Percentiles rank a stretch among this genome's conserved stretches.
Conservation (phyloP, 2,797 vertebrate species). For the Trichosurus vulpecula region DNA sequence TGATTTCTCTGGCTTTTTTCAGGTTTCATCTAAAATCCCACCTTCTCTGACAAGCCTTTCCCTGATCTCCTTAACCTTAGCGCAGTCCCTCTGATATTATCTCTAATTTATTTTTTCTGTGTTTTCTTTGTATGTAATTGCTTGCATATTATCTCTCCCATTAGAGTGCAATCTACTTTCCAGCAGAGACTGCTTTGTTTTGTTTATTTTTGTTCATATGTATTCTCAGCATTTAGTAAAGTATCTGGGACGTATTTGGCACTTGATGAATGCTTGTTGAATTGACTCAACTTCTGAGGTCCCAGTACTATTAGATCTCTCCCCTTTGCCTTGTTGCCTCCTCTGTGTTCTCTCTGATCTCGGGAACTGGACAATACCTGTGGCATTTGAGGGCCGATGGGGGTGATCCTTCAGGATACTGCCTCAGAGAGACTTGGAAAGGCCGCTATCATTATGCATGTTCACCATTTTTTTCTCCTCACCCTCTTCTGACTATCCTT, state of each 20-base stretch:
- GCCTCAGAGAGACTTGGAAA: not conserved
- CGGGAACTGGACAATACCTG: not conserved
- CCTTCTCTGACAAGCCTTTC: not conserved
- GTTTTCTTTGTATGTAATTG: not conserved
- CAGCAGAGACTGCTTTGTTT: not conserved
- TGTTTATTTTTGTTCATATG: not conserved
- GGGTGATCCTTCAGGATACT: not conserved
- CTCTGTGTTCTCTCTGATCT: not conserved
- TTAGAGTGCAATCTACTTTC: not conserved
- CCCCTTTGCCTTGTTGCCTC: not conserved
- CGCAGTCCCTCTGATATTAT: not conserved
- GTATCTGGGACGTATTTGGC: not conserved
- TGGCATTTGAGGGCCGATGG: not conserved
- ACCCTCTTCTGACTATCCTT: not conserved
- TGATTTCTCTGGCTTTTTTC: not conserved
- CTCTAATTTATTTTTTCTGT: not conserved
- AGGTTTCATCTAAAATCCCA: not conserved
- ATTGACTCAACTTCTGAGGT: not conserved
- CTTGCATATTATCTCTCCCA: not conserved
- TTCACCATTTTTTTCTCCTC: not conserved
- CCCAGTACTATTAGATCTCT: not conserved
- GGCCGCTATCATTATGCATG: not conserved
- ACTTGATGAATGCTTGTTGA: not conserved
- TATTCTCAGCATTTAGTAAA: not conserved
- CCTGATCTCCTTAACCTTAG: not conserved